A percentile compares a stretch with the other conserved stretches of the same genome.
phyloP scores from a whole-genome alignment of 2,888 invertebrate species.

The Phortica magna region DNA sequence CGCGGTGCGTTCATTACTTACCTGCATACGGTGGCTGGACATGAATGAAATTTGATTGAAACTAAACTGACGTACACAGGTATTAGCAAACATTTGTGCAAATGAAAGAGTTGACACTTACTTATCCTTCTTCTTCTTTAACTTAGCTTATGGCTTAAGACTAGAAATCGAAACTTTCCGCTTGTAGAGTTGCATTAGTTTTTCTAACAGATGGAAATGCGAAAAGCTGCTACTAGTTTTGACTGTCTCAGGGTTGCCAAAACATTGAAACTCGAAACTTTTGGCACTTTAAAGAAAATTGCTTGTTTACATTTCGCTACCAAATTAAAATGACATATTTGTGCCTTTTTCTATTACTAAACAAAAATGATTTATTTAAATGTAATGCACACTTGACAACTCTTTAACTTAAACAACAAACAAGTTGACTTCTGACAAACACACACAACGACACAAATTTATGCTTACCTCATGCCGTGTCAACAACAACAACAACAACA shows the following conservation, averaged over 20 bases:
- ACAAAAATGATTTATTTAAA: too few species aligned
- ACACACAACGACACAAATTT: constrained; percentile 32
- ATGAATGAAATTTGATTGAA: too few species aligned
- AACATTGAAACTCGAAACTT: background rate
- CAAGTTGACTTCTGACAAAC: constrained; percentile 35
- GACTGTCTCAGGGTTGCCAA: constrained; percentile 59
- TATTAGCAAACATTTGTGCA: constrained; percentile 35
- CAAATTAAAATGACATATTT: background rate
- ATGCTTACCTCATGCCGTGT: constrained; percentile 68
- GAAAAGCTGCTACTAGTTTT: constrained; percentile 74
- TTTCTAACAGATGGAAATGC: constrained; percentile 52
- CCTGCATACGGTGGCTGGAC: too few species aligned
- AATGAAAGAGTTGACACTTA: constrained; percentile 37
- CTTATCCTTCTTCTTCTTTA: background rate
- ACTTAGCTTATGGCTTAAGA: background rate
- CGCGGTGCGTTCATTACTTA: too few species aligned
- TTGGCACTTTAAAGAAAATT: background rate
- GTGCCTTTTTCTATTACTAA: background rate
- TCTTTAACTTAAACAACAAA: constrained; percentile 10
- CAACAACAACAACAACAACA: constrained; percentile 42
- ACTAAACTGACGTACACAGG: too few species aligned
- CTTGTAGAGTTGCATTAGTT: constrained; percentile 9
- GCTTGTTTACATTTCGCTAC: background rate
- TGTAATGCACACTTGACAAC: background rate
- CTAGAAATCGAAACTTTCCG: background rate